Base-by-base conservation (phyloP, 2,888 invertebrate genomes). In the Furcula furcula region DNA sequence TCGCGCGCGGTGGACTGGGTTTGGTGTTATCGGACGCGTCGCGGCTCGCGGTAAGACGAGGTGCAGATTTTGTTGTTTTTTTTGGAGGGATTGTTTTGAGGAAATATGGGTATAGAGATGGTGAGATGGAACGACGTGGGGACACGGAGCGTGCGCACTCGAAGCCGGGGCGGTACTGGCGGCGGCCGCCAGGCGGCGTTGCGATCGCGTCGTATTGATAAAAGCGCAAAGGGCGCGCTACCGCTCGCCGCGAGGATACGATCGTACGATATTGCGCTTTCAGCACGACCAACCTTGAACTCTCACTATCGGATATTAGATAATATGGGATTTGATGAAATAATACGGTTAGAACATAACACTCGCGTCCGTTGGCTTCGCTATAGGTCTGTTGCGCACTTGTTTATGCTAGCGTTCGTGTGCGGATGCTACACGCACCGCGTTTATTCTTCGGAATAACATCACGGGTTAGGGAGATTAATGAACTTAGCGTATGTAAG, bases 101-200 rank as follows among this genome's bases (percentile, higher is more conserved):
- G 71, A 64, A 68, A 58, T 65, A 67, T 59, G 53, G 66, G 59
- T 52, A 60, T 67, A 63, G 57, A 53, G 70, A 64, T 42, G 40
- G 42, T 67, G 65, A 62, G 74, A 80, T 83, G 81, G 82, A 71
- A 75, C 74, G 72, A 71, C 65, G 69, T 70, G 70, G 68, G 70
- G 67, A 60, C 66, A 73, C 55, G 71, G 87, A 81, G 86, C 66
- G 76, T 85, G 86, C 87, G 87, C 87, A 85, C 55, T 82, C 65
- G 69, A 63, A 63, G 57, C 75, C 64, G 57, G 49, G 47, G 44
- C 42, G 49, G 64, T 77, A 82, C 84, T 83, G 82, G 50, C 69
- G 66, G 43, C 58, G 54, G 64, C 68, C 83, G 70, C 36, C 55
- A 73, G 85, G 67, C 76, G 84, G 86, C 85, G 84, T 73, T 76